Conservation (phyloP, 2,797 vertebrate genomes). For the Oryzias dopingdopingensis region DNA sequence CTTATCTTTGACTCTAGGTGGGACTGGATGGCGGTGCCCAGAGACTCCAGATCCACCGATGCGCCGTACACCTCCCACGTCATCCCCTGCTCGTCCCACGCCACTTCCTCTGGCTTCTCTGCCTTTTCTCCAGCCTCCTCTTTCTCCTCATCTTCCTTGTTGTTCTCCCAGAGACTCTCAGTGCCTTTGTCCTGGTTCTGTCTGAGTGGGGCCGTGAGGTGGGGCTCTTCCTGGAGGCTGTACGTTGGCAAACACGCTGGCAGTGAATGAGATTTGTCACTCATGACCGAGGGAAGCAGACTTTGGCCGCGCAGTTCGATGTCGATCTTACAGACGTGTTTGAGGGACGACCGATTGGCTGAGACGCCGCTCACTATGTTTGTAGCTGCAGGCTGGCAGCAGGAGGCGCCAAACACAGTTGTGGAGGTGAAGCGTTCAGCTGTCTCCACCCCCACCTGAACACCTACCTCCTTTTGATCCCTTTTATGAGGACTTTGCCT, state of each 20-base stretch:
- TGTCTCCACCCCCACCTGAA: constrained; percentile 80
- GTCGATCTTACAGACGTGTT: constrained; percentile 67
- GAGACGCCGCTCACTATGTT: constrained; percentile 28
- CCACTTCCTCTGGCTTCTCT: constrained; percentile 79
- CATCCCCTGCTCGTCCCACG: constrained; percentile 92
- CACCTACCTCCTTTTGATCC: constrained; percentile 76
- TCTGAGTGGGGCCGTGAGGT: background rate
- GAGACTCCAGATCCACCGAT: constrained; percentile 82
- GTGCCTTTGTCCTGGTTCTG: constrained; percentile 6
- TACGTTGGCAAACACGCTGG: constrained; percentile 21
- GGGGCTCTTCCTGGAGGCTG: constrained; percentile 33
- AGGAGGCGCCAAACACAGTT: constrained; percentile 47
- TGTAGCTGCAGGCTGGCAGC: constrained; percentile 26
- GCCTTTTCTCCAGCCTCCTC: constrained; percentile 33
- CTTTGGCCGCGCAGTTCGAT: constrained; percentile 49
- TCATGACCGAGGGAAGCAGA: background rate
- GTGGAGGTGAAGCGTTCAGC: constrained; percentile 77
- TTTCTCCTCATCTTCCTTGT: constrained; percentile 27
- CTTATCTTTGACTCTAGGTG: constrained; percentile 87
- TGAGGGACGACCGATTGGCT: constrained; percentile 6
- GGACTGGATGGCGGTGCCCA: constrained; percentile 89
- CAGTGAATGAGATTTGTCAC: constrained; percentile 27
- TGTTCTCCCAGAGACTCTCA: constrained; percentile 21
- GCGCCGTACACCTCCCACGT: constrained; percentile 93
- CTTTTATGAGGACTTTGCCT: constrained; percentile 6